Evolutionary conservation across 2,888 invertebrate genomes (phyloP), one percentile per base, ranked within the genome.

Genomic region (Hyposoter dolosus): DNA sequence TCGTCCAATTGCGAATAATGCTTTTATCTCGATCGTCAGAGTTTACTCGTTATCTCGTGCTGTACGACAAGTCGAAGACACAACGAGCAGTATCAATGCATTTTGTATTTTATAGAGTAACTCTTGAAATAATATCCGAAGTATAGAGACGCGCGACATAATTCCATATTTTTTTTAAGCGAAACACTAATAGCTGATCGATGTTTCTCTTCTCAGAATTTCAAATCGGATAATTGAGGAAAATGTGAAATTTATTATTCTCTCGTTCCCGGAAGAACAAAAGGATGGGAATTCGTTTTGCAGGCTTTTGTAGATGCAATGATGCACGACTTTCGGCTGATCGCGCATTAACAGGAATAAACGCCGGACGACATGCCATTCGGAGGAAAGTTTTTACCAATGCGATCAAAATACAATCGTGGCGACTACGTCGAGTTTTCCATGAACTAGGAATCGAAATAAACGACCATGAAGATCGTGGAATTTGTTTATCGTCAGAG

Each of bases 1-100:
- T 82, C 78, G 78, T 66, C 82, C 63, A 12, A 82, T 85, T 82
- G 74, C 75, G 53, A 79, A 85, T 65, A 75, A 63, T 40, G 69
- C 78, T 82, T 81, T 76, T 65, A 56, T 2, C 60, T 66, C 53
- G 40, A 19, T 81, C 28, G 15, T 5, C 68, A 40, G 3, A 32
- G 45, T 5, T 17, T 53, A 28, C 53, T 74, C 66, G 43, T 53
- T 74, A 66, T 40, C 17, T 23, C 60, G 28, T 6, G 15, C 5
- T 6, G 9, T 40, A 19, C 56, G 40, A 45, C 43, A 45, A 17
- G 28, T 12, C 17, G 28, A 15, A 28, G 5, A 43, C 17, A 15
- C 40, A 45, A 19, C 9, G 15, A 50, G 15, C n/a, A 17, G 32
- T 65, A 3, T 7, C 19, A 50, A 7, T 35, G 63, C 12, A 56